Evolutionary conservation across 1,140 invertebrate genomes (phyloP).

Genomic region (Bicyclus anynana): DNA sequence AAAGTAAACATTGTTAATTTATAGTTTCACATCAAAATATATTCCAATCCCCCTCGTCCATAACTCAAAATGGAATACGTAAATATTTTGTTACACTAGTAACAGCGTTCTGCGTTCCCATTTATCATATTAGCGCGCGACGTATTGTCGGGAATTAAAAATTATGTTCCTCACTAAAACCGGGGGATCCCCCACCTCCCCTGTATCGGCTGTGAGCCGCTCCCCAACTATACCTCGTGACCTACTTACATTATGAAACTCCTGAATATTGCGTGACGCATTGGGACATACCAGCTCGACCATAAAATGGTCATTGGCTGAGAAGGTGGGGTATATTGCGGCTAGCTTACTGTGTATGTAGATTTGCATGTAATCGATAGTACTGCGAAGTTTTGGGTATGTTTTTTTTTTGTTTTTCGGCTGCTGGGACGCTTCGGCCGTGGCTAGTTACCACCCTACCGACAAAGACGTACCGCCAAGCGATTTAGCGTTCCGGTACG

Average conservation of each 20-base stretch:
- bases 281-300: not conserved
- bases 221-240: constrained; percentile 7
- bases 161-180: constrained; percentile 7
- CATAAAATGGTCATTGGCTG: not conserved
- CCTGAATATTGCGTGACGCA: constrained; percentile 1
- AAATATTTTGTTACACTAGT: constrained; percentile 3
- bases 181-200: not conserved
- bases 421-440: no score
- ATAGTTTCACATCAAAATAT: not conserved
- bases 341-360: no score
- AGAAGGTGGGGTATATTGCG: no score
- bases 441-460: no score
- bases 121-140: not conserved
- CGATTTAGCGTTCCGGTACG: no score
- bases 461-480: no score
- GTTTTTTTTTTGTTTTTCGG: no score
- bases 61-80: not conserved
- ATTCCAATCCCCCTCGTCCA: not conserved
- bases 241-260: constrained; percentile 1
- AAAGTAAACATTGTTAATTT: not conserved
- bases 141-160: constrained; percentile 12
- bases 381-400: no score
- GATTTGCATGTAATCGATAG: no score
- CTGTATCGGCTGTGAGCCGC: constrained; percentile 2
- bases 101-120: not conserved